phyloP scores from a whole-genome alignment of 2,797 vertebrate genomes.

The Hafferia zeledoni region DNA sequence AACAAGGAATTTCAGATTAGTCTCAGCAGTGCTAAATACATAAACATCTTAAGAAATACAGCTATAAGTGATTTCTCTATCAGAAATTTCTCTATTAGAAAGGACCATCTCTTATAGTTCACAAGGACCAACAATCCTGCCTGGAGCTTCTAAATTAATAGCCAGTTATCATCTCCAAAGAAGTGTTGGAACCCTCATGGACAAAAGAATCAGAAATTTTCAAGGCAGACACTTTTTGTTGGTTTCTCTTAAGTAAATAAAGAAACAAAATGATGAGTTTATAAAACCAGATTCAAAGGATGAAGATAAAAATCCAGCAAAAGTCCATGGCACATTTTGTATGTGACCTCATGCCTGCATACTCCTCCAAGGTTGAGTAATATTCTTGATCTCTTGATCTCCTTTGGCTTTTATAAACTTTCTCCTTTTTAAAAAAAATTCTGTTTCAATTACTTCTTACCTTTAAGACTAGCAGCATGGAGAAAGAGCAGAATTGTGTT shows the following conservation, averaged over 20 bases:
- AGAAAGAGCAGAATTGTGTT: neutral
- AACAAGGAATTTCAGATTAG: neutral
- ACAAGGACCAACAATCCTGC: neutral
- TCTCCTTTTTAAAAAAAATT: neutral
- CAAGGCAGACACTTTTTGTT: neutral
- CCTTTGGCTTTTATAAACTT: neutral
- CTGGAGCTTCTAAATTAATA: neutral
- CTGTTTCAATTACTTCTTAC: neutral
- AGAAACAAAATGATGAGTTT: neutral
- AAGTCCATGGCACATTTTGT: conserved; percentile 17
- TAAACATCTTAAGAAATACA: neutral
- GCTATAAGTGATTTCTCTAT: neutral
- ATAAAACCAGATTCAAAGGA: neutral
- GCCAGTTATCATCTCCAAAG: neutral
- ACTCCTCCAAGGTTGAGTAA: conserved; percentile 30
- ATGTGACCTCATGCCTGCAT: neutral
- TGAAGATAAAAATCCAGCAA: neutral
- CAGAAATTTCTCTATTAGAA: neutral
- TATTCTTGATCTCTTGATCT: neutral
- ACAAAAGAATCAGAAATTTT: neutral
- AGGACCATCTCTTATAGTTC: neutral
- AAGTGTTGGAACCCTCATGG: neutral
- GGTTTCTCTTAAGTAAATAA: neutral
- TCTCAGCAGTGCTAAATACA: neutral
- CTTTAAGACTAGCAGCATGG: neutral